Conservation (phyloP, 2,888 invertebrate species). For the Drosophila infuscata region DNA sequence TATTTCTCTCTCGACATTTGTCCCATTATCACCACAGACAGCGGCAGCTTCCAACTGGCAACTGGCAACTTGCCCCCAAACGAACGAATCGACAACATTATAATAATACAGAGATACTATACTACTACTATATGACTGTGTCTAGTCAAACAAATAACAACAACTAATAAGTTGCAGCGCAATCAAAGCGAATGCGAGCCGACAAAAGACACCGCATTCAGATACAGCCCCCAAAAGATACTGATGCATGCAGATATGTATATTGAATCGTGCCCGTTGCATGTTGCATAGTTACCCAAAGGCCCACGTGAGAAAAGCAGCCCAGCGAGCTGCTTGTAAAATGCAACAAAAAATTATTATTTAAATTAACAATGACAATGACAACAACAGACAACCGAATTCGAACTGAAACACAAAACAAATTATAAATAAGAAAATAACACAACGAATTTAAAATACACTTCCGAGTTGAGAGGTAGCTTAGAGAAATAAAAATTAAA, state of each 20-base stretch:
- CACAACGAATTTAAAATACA: conserved; percentile 22
- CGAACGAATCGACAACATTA: conserved; percentile 47
- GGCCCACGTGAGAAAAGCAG: conserved; percentile 52
- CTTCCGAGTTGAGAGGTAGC: not conserved
- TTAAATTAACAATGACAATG: conserved; percentile 63
- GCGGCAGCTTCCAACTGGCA: conserved; percentile 76
- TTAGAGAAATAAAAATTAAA: accelerated
- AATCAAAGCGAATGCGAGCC: conserved; percentile 72
- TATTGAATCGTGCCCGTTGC: not conserved
- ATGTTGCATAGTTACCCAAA: conserved; percentile 4
- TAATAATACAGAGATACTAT: conserved; percentile 56
- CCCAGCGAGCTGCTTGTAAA: conserved; percentile 46
- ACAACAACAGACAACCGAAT: conserved; percentile 31
- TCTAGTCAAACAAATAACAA: conserved; percentile 83
- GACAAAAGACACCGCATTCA: conserved; percentile 71
- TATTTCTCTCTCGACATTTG: conserved; percentile 78
- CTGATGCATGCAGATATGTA: conserved; percentile 14
- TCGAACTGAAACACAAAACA: conserved; percentile 16
- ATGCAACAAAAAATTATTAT: conserved; percentile 72
- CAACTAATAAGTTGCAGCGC: conserved; percentile 80
- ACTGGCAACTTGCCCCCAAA: conserved; percentile 17
- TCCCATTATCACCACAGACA: conserved; percentile 79
- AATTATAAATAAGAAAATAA: not conserved
- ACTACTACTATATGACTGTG: conserved; percentile 74
- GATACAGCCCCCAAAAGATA: conserved; percentile 19